Evolutionary conservation across 2,113 vertebrate genomes (phyloP).

Genomic region (Apodemus speciosus): DNA sequence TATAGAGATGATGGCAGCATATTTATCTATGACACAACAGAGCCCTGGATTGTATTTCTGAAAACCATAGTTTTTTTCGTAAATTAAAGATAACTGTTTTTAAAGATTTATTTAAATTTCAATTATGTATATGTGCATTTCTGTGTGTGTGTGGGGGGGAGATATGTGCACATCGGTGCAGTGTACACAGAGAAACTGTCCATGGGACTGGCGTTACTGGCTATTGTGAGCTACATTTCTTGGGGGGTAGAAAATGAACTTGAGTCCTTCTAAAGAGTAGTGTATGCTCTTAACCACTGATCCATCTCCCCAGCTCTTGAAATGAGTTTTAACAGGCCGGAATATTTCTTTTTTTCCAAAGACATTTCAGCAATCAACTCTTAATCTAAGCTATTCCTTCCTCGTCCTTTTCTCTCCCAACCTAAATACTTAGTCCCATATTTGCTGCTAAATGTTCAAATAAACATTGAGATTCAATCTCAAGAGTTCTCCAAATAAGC

Average conservation of each 20-base stretch:
- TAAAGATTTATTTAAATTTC: background rate
- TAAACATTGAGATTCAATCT: constrained; percentile 45
- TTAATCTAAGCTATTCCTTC: constrained; percentile 19
- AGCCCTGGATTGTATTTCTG: background rate
- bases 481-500: constrained; percentile 37
- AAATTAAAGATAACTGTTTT: background rate
- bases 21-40: background rate
- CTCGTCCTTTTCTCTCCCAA: background rate
- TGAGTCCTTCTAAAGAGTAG: background rate
- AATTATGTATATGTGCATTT: background rate
- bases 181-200: background rate
- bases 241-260: background rate
- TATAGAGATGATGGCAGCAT: background rate
- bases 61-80: background rate
- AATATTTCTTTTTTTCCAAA: background rate
- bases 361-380: constrained; percentile 10
- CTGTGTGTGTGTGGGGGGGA: too few relatives aligned
- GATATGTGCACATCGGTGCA: background rate
- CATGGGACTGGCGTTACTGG: background rate
- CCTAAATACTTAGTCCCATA: constrained; percentile 29
- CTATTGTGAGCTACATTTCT: background rate
- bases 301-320: background rate
- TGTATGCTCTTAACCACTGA: background rate
- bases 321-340: background rate
- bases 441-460: constrained; percentile 53